Base-by-base conservation (phyloP, 2,113 vertebrate genomes). In the Sylvilagus bachmani region DNA sequence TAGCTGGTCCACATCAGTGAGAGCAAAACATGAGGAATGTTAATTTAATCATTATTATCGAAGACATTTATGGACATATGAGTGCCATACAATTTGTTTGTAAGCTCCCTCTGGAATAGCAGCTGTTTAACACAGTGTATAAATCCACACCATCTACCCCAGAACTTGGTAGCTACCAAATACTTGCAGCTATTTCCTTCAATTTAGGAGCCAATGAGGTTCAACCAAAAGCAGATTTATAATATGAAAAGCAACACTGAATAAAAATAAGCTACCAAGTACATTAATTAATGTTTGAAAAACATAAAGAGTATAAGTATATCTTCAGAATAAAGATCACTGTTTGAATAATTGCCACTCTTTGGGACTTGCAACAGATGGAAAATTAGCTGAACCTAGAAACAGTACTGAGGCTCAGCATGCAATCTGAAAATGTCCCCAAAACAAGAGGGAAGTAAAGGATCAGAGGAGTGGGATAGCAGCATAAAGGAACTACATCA, bases 271-370 rank as follows among this genome's bases (percentile, higher is more conserved):
- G 36, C 61, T 36, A 31, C 58, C n/a, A 21, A 77, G 8, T 25
- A 77, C 69, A 6, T 93, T 77, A 29, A 58, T 79, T 94, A 78
- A 44, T 33, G 38, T 13, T 91, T 85, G 83, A 44, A 38, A 67
- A 62, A 58, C 38, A 53, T 49, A 86, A 78, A 53, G 29, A 91
- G 13, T 17, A 22, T 22, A 66, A 53, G 0, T 29, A 8, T 79
- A 31, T 79, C 38, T 84, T 92, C 51, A 62, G 16, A 74, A 24
- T 62, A 49, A 70, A 74, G 49, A 69, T 69, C 24, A 81, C 61
- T 29, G 92, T 66, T 79, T 95, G 31, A 58, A 5, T 93, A 94
- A 90, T 19, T 88, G 3, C 58, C 24, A 44, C 10, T 36, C 19
- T 74, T n/a, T 33, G 27, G 62, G 80, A 14, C 58, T 95, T 17